These are phyloP conservation scores for Andrena hattorfiana DNA, from an alignment of 2,888 invertebrate species.

Conservation along the genomic window DNA sequence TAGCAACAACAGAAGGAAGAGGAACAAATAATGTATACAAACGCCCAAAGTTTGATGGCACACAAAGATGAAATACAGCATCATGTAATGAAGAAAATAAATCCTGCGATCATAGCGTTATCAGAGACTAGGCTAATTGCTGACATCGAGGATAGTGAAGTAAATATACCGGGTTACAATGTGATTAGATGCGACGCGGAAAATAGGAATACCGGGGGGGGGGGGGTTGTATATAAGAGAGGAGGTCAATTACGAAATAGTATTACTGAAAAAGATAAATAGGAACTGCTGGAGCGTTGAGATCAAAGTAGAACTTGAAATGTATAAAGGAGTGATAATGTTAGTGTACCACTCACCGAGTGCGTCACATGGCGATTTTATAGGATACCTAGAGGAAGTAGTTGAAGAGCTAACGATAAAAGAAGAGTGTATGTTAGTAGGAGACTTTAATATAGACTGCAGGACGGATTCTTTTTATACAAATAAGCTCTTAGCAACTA, in stretches of 20 bases:
- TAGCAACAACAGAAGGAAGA: not conserved
- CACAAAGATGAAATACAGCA: not conserved
- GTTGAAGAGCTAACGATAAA: not conserved
- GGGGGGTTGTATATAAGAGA: not conserved
- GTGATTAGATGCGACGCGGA: not conserved
- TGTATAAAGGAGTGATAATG: not conserved
- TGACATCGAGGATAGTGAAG: conserved; percentile 1
- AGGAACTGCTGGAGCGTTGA: not conserved
- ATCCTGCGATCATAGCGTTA: not conserved
- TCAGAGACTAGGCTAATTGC: not conserved
- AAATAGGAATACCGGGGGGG: not conserved
- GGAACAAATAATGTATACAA: not conserved
- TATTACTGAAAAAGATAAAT: not conserved
- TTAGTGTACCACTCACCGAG: not conserved
- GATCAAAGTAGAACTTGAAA: not conserved
- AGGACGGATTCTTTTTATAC: not conserved
- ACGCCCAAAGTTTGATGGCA: conserved; percentile 11
- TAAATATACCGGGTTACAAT: not conserved
- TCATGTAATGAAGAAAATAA: not conserved
- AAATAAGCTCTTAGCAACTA: not conserved
- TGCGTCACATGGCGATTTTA: not conserved
- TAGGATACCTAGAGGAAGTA: not conserved
- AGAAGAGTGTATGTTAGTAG: not conserved
- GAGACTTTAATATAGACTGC: not conserved
- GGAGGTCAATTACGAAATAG: not conserved